These are phyloP conservation scores for Caenorhabditis doughertyi DNA, from an alignment of 2,888 invertebrate genomes.

Conservation along the genomic window DNA sequence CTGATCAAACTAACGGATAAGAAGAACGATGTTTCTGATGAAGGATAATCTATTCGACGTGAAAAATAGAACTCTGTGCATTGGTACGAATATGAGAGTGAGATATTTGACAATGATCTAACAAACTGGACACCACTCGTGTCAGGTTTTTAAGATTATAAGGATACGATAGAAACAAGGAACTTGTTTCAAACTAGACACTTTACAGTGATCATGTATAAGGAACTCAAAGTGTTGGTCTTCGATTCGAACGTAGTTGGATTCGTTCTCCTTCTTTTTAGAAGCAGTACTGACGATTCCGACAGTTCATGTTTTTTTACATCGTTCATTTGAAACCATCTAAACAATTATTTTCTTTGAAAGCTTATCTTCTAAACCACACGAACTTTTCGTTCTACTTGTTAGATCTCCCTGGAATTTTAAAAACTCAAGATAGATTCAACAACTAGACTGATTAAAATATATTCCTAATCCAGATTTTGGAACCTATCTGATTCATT, in stretches of 20 bases:
- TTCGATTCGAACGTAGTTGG: too few species aligned
- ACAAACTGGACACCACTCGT: background rate
- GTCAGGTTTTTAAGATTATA: background rate
- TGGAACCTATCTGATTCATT: background rate
- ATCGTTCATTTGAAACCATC: too few species aligned
- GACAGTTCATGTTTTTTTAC: too few species aligned
- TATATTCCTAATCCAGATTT: background rate
- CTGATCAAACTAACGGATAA: background rate
- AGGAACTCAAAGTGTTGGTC: too few species aligned
- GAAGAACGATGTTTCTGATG: slow-evolving; percentile 8
- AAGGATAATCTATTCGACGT: slow-evolving; percentile 11
- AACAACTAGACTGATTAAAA: background rate
- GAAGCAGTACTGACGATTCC: too few species aligned
- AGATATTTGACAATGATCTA: slow-evolving; percentile 2
- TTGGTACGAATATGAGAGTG: background rate
- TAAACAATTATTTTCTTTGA: too few species aligned
- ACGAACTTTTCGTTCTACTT: background rate
- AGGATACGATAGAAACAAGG: background rate
- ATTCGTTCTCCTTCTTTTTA: too few species aligned
- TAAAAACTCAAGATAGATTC: background rate
- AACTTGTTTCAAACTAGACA: too few species aligned
- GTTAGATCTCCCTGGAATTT: background rate
- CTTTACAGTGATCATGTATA: too few species aligned
- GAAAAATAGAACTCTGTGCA: background rate
- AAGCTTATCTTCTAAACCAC: background rate